phyloP scores from a whole-genome alignment of 2,113 vertebrate genomes.

The Anguilla japonica region DNA sequence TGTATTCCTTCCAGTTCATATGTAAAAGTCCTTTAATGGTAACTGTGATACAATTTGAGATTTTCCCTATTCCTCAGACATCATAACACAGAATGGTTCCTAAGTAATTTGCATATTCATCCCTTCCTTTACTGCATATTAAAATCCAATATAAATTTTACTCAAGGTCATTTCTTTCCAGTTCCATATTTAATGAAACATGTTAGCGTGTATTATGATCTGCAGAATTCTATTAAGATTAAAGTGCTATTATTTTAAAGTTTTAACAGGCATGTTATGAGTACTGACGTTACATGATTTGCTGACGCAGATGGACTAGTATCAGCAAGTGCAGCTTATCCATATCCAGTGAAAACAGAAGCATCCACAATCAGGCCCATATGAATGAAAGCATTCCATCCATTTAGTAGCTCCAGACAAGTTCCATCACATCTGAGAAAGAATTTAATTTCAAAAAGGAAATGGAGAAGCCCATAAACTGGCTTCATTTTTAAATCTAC shows the following conservation, averaged over 20 bases:
- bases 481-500: no score
- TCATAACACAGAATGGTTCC: not conserved
- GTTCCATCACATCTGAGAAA: no score
- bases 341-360: no score
- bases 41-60: not conserved
- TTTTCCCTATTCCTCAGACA: not conserved
- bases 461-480: no score
- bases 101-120: not conserved
- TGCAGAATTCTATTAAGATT: not conserved
- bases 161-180: not conserved
- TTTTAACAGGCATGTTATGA: not conserved
- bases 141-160: not conserved
- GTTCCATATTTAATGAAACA: no score
- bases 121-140: not conserved
- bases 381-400: no score
- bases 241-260: not conserved
- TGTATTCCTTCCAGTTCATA: slow-evolving; percentile 1
- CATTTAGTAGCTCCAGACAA: no score
- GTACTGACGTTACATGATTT: not conserved
- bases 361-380: no score
- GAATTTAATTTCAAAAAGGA: no score
- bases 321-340: not conserved
- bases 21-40: slow-evolving; percentile 17
- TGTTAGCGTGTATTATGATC: not conserved
- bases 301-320: not conserved